Evolutionary conservation across 1,140 invertebrate species (phyloP), one percentile per base, ranked within the genome.

Genomic region (Mactra quadrangularis): DNA sequence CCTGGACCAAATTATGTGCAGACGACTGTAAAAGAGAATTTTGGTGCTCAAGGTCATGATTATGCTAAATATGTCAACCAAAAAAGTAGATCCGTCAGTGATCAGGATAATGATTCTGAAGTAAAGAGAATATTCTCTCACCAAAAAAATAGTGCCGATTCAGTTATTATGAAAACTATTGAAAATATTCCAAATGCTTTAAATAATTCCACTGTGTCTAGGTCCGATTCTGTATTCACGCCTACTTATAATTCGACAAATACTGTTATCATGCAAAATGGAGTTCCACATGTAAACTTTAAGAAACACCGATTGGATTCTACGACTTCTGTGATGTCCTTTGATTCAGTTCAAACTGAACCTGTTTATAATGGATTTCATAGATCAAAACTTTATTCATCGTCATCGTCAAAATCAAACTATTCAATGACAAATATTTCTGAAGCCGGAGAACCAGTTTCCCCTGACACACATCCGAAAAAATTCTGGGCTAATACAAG

Each of bases 381-480:
- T 45, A 41, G 70, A 2, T 31, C 33, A 38, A 82, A 82, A 38
- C 70, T 82, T 27, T 82, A 82, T 53, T 82, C 79, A 33, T 62
- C 79, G 31, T 74, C 71, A 15, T 82, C 71, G 31, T 75, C 79
- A 22, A 62, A 62, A 74, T 82, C 79, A 64, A 82, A 82, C 70
- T 82, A 82, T 45, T 82, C 79, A 29, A 68, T 82, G 79, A 62
- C 79, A 41, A 82, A 82, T 45, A 74, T 82, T 66, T 82, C 79
- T 19, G 71, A 75, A 22, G 52, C 70, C 17, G 29, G 62, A n/a
- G 74, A 76, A 50, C 74, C 62, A 22, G 1, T 76, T 11, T 62
- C 74, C 9, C 74, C 74, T 6, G 79, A 75, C 33, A 47, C 66
- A 6, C 25, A 38, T 25, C 33, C 59, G 2, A 62, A 70, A 35